Evolutionary conservation across 2,888 invertebrate genomes (phyloP), one percentile per base, ranked within the genome.

Genomic region (Hirtodrosophila duncani): DNA sequence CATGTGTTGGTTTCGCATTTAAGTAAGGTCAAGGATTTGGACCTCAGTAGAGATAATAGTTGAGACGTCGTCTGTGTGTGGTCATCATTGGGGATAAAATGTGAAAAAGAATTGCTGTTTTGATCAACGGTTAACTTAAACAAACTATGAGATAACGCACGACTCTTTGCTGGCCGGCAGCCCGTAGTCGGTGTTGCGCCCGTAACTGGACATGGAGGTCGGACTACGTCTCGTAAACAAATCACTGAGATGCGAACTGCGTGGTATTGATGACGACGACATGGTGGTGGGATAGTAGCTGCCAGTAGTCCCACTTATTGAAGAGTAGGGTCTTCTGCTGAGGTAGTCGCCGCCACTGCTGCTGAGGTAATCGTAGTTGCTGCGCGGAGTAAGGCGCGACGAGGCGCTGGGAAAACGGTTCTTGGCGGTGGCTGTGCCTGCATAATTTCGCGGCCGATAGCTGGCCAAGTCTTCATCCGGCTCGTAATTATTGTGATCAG

Each of bases 151-250:
- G 62, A 87, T 79, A 66, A 83, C 72, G 77, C 87, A 87, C 65
- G 85, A 83, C 63, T 87, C 87, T 80, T 83, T 87, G 58, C 74
- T 70, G 72, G 77, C 68, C 23, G 83, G 80, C 17, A 74, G 74
- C 5, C 59, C 65, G 34, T 65, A 62, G 26, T 59, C 66, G 13
- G 37, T 37, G 21, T 45, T 42, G 30, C 55, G 55, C 8, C 51
- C 49, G 31, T 72, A 72, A 36, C 44, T 50, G 43, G 67, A 56
- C 23, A 26, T 26, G 21, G 58, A 39, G 10, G 72, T 67, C 30
- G 85, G 85, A 63, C 83, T 85, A 17, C 80, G 84, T 13, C 81
- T 83, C 31, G 74, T 79, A 18, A 85, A 81, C 26, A 85, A 72
- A 56, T 86, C 85, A 30, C 61, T 69, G 13, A 84, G 71, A 55